Base-by-base conservation (phyloP, 2,888 invertebrate species). In the Zaprionus obscuricornis region DNA sequence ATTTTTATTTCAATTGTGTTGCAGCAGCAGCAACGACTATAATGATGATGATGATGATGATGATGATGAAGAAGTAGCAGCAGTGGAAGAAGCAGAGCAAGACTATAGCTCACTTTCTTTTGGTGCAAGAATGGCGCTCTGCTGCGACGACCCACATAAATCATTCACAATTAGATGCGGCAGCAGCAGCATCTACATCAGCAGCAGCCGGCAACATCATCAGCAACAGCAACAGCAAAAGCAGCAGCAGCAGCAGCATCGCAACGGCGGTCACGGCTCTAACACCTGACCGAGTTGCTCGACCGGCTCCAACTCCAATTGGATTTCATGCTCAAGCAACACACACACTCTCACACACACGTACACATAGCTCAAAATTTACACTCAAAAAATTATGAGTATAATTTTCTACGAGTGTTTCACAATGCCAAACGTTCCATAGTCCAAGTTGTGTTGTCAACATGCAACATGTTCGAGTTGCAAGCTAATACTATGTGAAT, bases 101-200 rank as follows among this genome's bases (percentile, higher is more conserved):
- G 42, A 51, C 29, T 24, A 66, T 63, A 74, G 74, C 65, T 72
- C 68, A 68, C 73, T 72, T 72, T 72, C 71, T 72, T 72, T 54
- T 65, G 33, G 65, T 29, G 13, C 34, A 57, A 68, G 68, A 68
- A 68, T 57, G 36, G 68, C 49, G 49, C 52, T 58, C 43, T 29
- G 75, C 64, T 63, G 63, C 75, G 50, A 71, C 81, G 78, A 82
- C 78, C 78, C 78, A 79, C 78, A 79, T 83, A 79, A 79, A 79
- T 79, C 79, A 79, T 82, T 79, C 66, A 83, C 74, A 79, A 79
- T 79, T 82, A 82, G 78, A 79, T 62, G 76, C 83, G 71, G 73
- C 74, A 59, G 69, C 74, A 71, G 49, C 57, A 47, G 45, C 52
- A 34, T 5, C 51, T 34, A 26, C 56, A 31, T 3, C 49, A 26